phyloP scores from a whole-genome alignment of 2,113 vertebrate species.

The Raja brachyura region DNA sequence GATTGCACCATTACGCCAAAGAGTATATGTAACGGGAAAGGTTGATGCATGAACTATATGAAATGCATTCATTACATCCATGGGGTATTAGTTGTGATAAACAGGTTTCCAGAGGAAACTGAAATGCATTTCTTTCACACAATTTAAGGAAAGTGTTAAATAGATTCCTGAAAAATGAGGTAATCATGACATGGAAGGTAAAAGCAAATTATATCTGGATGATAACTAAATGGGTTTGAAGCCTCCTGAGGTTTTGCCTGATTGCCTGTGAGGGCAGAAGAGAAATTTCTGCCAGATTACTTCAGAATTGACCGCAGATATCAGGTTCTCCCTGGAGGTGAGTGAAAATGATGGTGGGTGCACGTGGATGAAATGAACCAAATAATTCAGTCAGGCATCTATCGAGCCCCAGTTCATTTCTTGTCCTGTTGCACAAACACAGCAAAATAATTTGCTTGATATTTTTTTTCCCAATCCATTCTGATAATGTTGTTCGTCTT shows the following conservation, averaged over 20 bases:
- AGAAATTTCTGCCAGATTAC: conserved; percentile 30
- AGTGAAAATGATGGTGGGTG: background rate
- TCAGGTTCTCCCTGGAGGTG: conserved; percentile 18
- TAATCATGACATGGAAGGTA: conserved; percentile 15
- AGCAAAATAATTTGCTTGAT: background rate
- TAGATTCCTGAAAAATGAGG: background rate
- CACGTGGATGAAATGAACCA: conserved; percentile 5
- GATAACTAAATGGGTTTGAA: conserved; percentile 17
- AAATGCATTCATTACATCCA: background rate
- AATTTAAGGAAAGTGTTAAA: conserved; percentile 7
- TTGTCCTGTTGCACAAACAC: background rate
- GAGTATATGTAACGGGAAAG: background rate
- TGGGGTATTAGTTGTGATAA: background rate
- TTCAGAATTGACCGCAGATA: conserved; percentile 26
- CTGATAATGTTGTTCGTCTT: background rate
- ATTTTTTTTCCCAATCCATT: background rate
- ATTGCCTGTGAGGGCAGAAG: conserved; percentile 22
- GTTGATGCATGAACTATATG: background rate
- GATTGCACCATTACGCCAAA: background rate
- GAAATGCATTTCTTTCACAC: background rate
- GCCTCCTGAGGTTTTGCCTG: conserved; percentile 25
- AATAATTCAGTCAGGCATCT: background rate
- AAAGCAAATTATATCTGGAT: conserved; percentile 19
- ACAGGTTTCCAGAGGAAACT: background rate
- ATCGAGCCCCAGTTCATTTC: background rate